Evolutionary conservation across 1,140 invertebrate species (phyloP).

Genomic region (Drosophila jambulina): DNA sequence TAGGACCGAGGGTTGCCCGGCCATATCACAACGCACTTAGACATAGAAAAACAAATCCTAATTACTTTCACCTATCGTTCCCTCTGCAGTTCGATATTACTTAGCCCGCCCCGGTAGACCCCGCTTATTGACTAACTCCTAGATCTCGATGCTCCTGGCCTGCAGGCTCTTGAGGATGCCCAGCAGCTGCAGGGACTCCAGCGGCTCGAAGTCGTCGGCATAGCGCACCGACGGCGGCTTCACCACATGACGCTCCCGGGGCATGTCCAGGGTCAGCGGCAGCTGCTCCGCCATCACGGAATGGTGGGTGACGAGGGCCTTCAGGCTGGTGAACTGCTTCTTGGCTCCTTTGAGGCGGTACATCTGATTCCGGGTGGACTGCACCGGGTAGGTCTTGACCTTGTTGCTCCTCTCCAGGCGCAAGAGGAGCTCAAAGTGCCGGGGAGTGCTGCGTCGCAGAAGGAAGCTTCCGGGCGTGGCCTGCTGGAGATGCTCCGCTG

Average conservation of each 20-base stretch:
- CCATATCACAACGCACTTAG: conserved; percentile 65
- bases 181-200: conserved; percentile 75
- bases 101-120: conserved; percentile 15
- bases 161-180: conserved; percentile 77
- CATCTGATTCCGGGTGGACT: conserved; percentile 64
- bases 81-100: conserved; percentile 73
- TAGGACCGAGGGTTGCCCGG: conserved; percentile 30
- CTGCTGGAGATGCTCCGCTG: conserved; percentile 54
- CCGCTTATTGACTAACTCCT: conserved; percentile 2
- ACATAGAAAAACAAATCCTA: conserved; percentile 44
- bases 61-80: conserved; percentile 77
- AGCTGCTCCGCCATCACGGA: conserved; percentile 97
- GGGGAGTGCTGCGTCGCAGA: conserved; percentile 67
- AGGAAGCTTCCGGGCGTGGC: conserved; percentile 71
- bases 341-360: conserved; percentile 92
- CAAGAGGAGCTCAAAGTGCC: conserved; percentile 63
- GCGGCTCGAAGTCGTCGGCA: conserved; percentile 78
- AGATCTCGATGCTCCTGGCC: conserved; percentile 70
- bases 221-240: conserved; percentile 66
- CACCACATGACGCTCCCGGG: conserved; percentile 86
- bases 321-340: conserved; percentile 96
- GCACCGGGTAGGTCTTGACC: conserved; percentile 65
- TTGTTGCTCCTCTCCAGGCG: conserved; percentile 63
- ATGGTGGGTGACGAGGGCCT: conserved; percentile 96
- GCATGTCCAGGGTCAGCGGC: conserved; percentile 94